Evolutionary conservation across 2,888 invertebrate genomes (phyloP).

Genomic region (Arctia plantaginis): DNA sequence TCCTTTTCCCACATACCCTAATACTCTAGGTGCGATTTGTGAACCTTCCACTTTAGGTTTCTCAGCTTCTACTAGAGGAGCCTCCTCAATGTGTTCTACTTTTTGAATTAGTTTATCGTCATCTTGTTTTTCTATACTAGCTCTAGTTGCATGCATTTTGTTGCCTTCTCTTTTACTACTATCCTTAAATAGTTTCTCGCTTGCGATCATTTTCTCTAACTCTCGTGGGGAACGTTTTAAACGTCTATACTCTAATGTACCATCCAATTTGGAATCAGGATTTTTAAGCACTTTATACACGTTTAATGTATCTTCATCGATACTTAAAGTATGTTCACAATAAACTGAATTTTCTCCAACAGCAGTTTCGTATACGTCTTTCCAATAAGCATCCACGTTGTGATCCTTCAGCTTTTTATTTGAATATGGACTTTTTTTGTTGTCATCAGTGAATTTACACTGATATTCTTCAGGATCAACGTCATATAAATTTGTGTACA

Average conservation of each 20-base stretch:
- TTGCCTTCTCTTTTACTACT: not conserved
- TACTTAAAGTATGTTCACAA: conserved; percentile 14
- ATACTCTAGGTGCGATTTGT: conserved; percentile 55
- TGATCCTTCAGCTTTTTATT: not conserved
- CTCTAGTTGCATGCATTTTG: not conserved
- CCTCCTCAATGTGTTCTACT: conserved; percentile 65
- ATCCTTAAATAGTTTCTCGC: not conserved
- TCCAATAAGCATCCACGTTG: conserved; percentile 6
- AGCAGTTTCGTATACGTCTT: conserved; percentile 17
- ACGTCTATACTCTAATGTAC: not conserved
- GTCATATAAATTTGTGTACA: conserved; percentile 14
- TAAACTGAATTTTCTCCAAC: conserved; percentile 9
- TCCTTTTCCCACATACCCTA: conserved; percentile 37
- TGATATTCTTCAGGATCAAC: conserved; percentile 14
- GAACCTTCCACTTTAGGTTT: conserved; percentile 57
- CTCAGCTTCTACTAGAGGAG: conserved; percentile 60
- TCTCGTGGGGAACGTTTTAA: conserved; percentile 11
- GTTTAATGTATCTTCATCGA: conserved; percentile 18
- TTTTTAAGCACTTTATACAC: conserved; percentile 10
- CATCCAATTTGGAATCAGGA: not conserved
- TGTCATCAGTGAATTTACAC: no score
- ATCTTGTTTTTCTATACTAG: conserved; percentile 54
- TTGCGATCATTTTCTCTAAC: conserved; percentile 8
- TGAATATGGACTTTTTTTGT: not conserved
- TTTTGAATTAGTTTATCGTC: conserved; percentile 65